A percentile compares a stretch with the other conserved stretches of the same genome.
Evolutionary conservation across 1,140 invertebrate species (phyloP).

Genomic region (Trichomalopsis sarcophagae): DNA sequence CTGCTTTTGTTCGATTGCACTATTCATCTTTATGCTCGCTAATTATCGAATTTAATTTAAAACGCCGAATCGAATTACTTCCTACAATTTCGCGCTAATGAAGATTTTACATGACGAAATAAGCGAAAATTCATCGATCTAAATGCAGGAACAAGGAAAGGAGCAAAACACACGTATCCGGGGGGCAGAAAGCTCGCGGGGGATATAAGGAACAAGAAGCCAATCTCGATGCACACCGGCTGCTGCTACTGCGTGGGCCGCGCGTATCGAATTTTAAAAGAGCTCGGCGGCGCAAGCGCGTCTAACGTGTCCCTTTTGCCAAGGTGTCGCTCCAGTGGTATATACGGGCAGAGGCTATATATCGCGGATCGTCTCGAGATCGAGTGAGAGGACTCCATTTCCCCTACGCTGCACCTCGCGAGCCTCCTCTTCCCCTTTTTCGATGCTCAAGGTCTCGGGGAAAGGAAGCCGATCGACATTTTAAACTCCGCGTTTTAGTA

Average conservation of each 20-base stretch:
- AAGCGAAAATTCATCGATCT: neutral
- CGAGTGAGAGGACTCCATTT: neutral
- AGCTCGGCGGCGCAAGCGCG: conserved; percentile 13
- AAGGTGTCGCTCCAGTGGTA: conserved; percentile 2
- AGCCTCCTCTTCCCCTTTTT: neutral
- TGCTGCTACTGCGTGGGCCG: neutral
- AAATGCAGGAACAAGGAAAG: neutral
- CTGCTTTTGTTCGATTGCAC: too few species aligned
- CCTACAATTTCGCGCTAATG: neutral
- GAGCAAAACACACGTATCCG: neutral
- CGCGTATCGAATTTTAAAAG: conserved; percentile 39
- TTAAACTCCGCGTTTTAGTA: too few species aligned
- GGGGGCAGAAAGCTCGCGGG: neutral
- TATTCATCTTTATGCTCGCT: too few species aligned
- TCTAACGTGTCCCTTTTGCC: neutral
- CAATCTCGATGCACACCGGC: neutral
- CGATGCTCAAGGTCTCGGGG: neutral
- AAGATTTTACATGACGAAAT: neutral
- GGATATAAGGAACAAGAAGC: neutral
- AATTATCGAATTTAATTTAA: too few species aligned
- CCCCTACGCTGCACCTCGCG: neutral
- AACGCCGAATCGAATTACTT: neutral
- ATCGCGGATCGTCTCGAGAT: conserved; percentile 29
- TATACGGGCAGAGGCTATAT: neutral
- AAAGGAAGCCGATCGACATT: neutral